Conservation (phyloP, 1,140 invertebrate genomes). For the Leptinotarsa defecta region DNA sequence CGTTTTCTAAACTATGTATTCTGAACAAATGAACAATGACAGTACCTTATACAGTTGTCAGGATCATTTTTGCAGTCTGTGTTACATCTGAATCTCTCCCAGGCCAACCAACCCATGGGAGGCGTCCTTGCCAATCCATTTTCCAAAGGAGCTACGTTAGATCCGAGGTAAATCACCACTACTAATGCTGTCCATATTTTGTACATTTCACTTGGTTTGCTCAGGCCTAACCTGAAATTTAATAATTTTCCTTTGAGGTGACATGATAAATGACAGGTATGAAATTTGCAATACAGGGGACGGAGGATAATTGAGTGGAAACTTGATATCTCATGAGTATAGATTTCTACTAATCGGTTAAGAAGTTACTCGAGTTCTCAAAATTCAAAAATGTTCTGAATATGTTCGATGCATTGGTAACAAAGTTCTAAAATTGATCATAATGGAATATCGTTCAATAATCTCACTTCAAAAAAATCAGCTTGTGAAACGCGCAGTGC, state of each 20-base stretch:
- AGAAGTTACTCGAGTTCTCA: neutral
- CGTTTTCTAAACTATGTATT: too few species aligned
- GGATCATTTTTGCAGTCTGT: slow-evolving; percentile 92
- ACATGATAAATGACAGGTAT: neutral
- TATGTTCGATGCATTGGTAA: too few species aligned
- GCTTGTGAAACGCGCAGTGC: too few species aligned
- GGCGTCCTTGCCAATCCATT: slow-evolving; percentile 85
- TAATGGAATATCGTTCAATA: too few species aligned
- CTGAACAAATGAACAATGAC: slow-evolving; percentile 7
- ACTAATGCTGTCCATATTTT: slow-evolving; percentile 47
- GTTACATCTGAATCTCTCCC: slow-evolving; percentile 92
- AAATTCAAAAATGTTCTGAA: neutral
- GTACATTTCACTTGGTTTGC: slow-evolving; percentile 46
- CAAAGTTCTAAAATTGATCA: too few species aligned
- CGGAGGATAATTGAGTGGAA: neutral
- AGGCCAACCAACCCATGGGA: slow-evolving; percentile 87
- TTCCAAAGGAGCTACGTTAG: slow-evolving; percentile 62
- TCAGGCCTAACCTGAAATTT: slow-evolving; percentile 44
- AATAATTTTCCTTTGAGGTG: neutral
- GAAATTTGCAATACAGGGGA: neutral
- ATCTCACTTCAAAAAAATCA: too few species aligned
- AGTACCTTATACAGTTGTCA: slow-evolving; percentile 88
- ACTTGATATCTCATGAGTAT: neutral
- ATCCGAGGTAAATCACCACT: slow-evolving; percentile 43
- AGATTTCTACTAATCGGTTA: neutral